Percentiles rank a stretch among this genome's conserved stretches.
Conservation (phyloP, 2,113 vertebrate species). For the Mixornis gularis region DNA sequence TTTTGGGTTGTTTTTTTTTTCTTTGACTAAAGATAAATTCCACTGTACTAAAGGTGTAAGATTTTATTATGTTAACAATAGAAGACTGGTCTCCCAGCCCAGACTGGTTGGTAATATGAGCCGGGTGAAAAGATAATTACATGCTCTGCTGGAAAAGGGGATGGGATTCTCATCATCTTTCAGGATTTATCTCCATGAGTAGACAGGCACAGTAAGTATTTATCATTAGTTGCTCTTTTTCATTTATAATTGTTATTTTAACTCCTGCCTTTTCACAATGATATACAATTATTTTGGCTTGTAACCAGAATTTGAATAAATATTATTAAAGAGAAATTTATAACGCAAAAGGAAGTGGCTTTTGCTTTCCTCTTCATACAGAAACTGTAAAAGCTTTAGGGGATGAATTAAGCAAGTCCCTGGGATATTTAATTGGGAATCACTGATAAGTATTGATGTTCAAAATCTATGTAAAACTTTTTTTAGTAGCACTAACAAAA, state of each 20-base stretch:
- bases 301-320: not conserved
- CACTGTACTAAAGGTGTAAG: not conserved
- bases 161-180: not conserved
- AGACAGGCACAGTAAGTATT: not conserved
- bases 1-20: not conserved
- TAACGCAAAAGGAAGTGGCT: not conserved
- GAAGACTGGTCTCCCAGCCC: not conserved
- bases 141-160: not conserved
- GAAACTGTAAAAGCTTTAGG: not conserved
- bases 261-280: not conserved
- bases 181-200: not conserved
- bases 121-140: not conserved
- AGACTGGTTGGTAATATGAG: constrained; percentile 15
- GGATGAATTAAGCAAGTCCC: not conserved
- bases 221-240: not conserved
- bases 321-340: not conserved
- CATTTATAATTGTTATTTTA: not conserved
- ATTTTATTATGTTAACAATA: not conserved
- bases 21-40: not conserved
- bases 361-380: not conserved
- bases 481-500: not conserved
- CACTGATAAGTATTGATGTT: not conserved
- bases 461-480: not conserved
- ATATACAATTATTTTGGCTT: not conserved
- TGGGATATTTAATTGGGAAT: not conserved